These are phyloP conservation scores for Meloidogyne exigua DNA, from an alignment of 1,140 invertebrate genomes.

Conservation along the genomic window DNA sequence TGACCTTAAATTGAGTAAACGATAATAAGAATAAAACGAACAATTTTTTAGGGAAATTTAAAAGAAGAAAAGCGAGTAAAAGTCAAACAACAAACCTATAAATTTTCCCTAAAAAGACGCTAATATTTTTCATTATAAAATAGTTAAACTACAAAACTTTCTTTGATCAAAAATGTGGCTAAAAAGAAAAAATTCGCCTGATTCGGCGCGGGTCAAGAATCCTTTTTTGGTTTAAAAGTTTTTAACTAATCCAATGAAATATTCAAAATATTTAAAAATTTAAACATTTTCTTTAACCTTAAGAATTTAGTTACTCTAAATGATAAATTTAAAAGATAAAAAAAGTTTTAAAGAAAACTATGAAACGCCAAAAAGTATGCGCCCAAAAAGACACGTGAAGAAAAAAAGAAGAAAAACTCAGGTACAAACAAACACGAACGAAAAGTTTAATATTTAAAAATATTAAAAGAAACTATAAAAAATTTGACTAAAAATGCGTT, in stretches of 20 bases:
- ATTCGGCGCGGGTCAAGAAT: neutral
- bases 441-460: too few relatives aligned
- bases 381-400: neutral
- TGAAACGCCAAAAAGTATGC: neutral
- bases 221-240: too few relatives aligned
- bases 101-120: neutral
- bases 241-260: neutral
- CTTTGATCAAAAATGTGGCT: neutral
- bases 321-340: too few relatives aligned
- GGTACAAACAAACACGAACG: too few relatives aligned
- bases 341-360: too few relatives aligned
- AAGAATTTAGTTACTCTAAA: too few relatives aligned
- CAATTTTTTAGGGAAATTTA: neutral
- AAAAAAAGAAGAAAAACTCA: neutral
- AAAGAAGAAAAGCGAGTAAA: neutral
- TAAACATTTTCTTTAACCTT: too few relatives aligned
- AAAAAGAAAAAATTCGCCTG: neutral
- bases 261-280: too few relatives aligned
- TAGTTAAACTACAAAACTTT: neutral
- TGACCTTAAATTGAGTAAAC: conserved; percentile 4
- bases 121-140: too few relatives aligned
- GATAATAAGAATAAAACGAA: neutral
- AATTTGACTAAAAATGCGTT: too few relatives aligned
- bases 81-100: neutral
- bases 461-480: too few relatives aligned